Conservation (phyloP, 2,113 vertebrate species). For the Planiliza haematocheilus region DNA sequence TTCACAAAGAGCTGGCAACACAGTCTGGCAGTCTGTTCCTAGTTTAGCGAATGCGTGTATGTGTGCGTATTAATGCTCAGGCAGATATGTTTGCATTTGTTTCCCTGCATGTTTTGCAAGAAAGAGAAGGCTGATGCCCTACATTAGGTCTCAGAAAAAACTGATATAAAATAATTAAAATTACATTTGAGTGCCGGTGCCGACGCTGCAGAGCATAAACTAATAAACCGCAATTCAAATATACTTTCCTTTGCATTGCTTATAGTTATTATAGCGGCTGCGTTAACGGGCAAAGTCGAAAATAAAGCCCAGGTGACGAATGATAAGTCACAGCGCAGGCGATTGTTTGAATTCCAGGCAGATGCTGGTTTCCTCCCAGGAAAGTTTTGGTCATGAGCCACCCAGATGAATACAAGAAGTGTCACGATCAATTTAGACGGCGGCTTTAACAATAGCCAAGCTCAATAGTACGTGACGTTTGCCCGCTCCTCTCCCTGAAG, state of each 20-base stretch:
- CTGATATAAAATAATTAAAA: background rate
- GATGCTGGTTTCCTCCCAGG: background rate
- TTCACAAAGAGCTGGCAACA: constrained; percentile 54
- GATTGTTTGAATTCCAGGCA: background rate
- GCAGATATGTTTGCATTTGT: background rate
- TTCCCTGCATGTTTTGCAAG: background rate
- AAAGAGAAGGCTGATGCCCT: background rate
- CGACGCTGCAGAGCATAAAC: background rate
- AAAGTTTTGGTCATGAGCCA: background rate
- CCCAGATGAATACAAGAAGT: background rate
- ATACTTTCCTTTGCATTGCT: background rate
- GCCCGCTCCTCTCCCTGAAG: background rate
- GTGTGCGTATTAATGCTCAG: too few relatives aligned
- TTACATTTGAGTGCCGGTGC: background rate
- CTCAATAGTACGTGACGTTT: background rate
- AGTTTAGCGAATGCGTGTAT: background rate
- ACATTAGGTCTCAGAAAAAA: too few relatives aligned
- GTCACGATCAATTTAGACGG: background rate
- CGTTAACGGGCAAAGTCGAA: background rate
- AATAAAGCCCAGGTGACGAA: background rate
- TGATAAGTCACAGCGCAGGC: background rate
- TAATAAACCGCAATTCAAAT: background rate
- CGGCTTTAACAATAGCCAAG: background rate
- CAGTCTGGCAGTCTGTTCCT: constrained; percentile 46
- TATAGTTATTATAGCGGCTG: background rate